Conservation (phyloP, 2,113 vertebrate species). For the Symphodus melops region DNA sequence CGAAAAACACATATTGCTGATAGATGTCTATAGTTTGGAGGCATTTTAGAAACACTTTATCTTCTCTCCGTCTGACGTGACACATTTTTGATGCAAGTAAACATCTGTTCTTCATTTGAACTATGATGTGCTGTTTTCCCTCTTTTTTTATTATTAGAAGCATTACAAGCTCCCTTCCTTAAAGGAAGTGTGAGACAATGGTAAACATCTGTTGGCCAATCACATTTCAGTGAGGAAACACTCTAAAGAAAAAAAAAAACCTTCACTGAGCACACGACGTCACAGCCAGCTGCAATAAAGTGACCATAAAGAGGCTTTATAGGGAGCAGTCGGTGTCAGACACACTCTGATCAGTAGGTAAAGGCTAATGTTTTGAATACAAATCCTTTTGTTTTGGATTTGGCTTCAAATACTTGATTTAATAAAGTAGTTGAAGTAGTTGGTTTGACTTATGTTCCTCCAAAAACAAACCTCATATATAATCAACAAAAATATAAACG, state of each 20-base stretch:
- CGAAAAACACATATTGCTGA: background rate
- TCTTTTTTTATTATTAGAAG: constrained; percentile 44
- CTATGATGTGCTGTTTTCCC: background rate
- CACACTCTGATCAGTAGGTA: no score
- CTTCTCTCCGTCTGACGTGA: background rate
- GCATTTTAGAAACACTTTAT: background rate
- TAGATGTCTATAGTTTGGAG: background rate
- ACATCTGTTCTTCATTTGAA: constrained; percentile 1
- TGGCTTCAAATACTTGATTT: no score
- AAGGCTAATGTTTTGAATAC: no score
- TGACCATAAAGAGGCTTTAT: background rate
- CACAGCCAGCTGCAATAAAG: background rate
- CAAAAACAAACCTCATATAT: no score
- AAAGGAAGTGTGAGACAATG: constrained; percentile 72
- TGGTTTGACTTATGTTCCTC: no score
- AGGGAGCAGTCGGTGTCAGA: no score
- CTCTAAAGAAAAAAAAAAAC: background rate
- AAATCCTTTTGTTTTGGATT: no score
- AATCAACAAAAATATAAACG: no score
- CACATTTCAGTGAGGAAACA: constrained; percentile 27
- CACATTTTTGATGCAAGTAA: background rate
- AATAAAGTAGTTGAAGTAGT: no score
- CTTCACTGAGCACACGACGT: background rate
- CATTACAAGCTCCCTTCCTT: constrained; percentile 50
- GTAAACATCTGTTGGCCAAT: constrained; percentile 14